Evolutionary conservation across 2,888 invertebrate species (phyloP).

Genomic region (Drosophila meridiana): DNA sequence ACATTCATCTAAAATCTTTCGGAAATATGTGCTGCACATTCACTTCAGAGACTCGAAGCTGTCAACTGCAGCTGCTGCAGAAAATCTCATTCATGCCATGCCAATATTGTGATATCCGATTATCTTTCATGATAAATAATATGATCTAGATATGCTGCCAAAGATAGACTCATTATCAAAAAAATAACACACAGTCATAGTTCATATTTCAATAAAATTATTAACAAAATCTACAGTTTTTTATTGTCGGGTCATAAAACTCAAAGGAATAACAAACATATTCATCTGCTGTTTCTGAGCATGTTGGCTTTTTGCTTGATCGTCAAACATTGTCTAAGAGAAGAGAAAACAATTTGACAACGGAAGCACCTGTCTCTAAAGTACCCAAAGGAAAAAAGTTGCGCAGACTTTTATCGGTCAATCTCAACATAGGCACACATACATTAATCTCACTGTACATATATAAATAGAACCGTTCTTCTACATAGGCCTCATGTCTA

Average conservation of each 20-base stretch:
- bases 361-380: conserved; percentile 42
- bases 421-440: conserved; percentile 9
- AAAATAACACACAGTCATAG: neutral
- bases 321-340: conserved; percentile 1
- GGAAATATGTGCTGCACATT: conserved; percentile 40
- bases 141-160: neutral
- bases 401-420: conserved; percentile 38
- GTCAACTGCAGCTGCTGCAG: conserved; percentile 24
- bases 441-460: conserved; percentile 18
- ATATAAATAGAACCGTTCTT: neutral
- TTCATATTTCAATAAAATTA: conserved; percentile 1
- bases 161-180: neutral
- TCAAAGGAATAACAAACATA: neutral
- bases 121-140: conserved; percentile 7
- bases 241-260: neutral
- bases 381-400: conserved; percentile 12
- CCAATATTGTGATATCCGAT: conserved; percentile 20
- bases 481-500: neutral
- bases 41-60: conserved; percentile 30
- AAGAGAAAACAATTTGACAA: conserved; percentile 20
- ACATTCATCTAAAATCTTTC: conserved; percentile 16
- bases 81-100: conserved; percentile 20
- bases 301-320: conserved; percentile 1
- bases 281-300: conserved; percentile 13
- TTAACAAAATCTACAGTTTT: neutral